Evolutionary conservation across 2,888 invertebrate species (phyloP), one percentile per base, ranked within the genome.

Genomic region (Coelinius sp.): DNA sequence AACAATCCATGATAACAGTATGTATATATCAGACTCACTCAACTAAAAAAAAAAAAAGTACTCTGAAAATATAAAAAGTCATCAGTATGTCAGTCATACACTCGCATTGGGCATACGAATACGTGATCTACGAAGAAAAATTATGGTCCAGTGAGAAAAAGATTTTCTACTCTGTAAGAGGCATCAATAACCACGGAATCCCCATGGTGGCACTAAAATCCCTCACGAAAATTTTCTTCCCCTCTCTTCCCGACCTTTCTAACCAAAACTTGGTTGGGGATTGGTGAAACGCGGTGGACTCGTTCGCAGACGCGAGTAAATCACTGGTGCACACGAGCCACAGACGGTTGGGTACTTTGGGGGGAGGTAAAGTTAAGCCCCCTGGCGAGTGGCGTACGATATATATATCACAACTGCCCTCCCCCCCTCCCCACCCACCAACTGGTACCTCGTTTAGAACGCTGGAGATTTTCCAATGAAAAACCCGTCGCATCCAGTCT

Each of bases 241-340:
- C 8, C 44, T 25, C 27, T 27, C 38, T 27, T 14, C 49, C 41
- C 27, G 25, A 20, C 24, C 1, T 35, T 35, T 62, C 62, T 56
- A 56, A 6, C 56, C 56, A 59, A 22, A 12, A 24, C n/a, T 20
- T n/a, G 35, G 31, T 17, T 6, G 25, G n/a, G 65, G 59, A 31
- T 59, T 59, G 25, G 68, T 68, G 46, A 68, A 56, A 68, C 41
- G 62, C 62, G 44, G 35, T 25, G 62, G 49, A 67, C 17, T 25
- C 25, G 46, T 35, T 64, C 20, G 52, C 76, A 75, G 78, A 73
- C 75, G 78, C 75, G 75, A 81, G 82, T 84, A 84, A 85, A 84
- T 85, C 84, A 84, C 81, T 71, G 74, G 74, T 80, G 80, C 79
- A 81, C 76, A 78, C 79, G 80, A 80, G 12, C 62, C 62, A 82